Conservation (phyloP, 1,140 invertebrate species). For the Heliconius himera region DNA sequence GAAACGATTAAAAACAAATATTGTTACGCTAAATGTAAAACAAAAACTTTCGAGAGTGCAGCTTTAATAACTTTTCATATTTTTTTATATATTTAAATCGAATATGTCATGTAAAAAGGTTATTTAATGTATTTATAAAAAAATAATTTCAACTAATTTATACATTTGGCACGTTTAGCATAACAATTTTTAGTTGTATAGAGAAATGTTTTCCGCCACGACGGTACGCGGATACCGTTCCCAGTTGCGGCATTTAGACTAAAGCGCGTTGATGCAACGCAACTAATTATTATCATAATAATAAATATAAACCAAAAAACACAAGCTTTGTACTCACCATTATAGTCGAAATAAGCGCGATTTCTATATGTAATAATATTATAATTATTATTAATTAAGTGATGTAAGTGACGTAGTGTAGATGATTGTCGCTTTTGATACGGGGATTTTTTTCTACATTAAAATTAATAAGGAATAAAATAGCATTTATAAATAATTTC, state of each 20-base stretch:
- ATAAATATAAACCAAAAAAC: slow-evolving; percentile 71
- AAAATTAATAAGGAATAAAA: slow-evolving; percentile 10
- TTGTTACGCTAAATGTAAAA: neutral
- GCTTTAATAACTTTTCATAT: slow-evolving; percentile 1
- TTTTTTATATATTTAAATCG: neutral
- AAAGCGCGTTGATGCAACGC: slow-evolving; percentile 59
- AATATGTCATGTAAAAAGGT: slow-evolving; percentile 1
- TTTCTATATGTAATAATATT: slow-evolving; percentile 52
- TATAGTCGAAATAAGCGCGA: slow-evolving; percentile 57
- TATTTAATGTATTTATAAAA: neutral
- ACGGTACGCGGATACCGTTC: slow-evolving; percentile 1
- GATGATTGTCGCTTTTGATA: slow-evolving; percentile 42
- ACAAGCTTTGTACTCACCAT: slow-evolving; percentile 67
- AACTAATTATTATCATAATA: slow-evolving; percentile 45
- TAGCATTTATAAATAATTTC: slow-evolving; percentile 23
- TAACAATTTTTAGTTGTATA: neutral
- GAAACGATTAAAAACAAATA: neutral
- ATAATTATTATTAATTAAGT: neutral
- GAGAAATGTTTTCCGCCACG: neutral
- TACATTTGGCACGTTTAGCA: neutral
- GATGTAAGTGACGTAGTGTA: neutral
- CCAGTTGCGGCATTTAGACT: slow-evolving; percentile 16
- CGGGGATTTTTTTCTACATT: slow-evolving; percentile 35
- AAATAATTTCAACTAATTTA: neutral
- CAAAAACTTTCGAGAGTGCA: slow-evolving; percentile 3